Evolutionary conservation across 2,113 vertebrate genomes (phyloP).

Genomic region (Colius striatus): DNA sequence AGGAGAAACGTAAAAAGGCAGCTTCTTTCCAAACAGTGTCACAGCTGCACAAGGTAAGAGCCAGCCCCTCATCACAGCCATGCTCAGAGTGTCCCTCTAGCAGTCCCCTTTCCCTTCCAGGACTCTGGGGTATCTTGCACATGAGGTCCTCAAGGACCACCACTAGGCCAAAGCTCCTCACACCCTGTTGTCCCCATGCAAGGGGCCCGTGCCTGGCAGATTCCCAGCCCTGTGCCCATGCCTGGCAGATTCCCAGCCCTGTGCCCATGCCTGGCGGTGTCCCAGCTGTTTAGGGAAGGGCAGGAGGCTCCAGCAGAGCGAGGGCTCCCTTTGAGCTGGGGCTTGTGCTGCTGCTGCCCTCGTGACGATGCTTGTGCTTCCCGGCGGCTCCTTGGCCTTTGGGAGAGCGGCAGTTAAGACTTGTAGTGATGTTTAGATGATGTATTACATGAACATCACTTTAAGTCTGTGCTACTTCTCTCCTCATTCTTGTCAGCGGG

Average conservation of each 20-base stretch:
- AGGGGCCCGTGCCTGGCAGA: background rate
- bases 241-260: background rate
- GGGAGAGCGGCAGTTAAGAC: conserved; percentile 92
- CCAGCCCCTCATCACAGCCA: background rate
- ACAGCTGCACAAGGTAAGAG: conserved; percentile 90
- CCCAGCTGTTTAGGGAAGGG: background rate
- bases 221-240: background rate
- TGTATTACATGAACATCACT: conserved; percentile 99
- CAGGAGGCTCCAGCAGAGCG: background rate
- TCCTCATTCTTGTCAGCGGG: conserved; percentile 67
- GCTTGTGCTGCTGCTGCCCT: background rate
- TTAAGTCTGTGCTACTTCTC: conserved; percentile 99
- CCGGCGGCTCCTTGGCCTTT: conserved; percentile 42
- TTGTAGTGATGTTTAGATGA: conserved; percentile 99
- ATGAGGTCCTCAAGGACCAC: background rate
- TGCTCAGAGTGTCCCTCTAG: background rate
- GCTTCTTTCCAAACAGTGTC: conserved; percentile 94
- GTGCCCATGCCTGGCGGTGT: background rate
- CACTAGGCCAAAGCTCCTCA: background rate
- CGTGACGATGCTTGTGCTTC: background rate
- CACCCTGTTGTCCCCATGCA: background rate
- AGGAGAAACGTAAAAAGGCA: conserved; percentile 90
- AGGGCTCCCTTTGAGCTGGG: background rate
- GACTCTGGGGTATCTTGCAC: background rate
- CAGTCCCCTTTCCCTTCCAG: background rate